Conservation (phyloP, 2,888 invertebrate genomes). For the Periphyllus acericola region DNA sequence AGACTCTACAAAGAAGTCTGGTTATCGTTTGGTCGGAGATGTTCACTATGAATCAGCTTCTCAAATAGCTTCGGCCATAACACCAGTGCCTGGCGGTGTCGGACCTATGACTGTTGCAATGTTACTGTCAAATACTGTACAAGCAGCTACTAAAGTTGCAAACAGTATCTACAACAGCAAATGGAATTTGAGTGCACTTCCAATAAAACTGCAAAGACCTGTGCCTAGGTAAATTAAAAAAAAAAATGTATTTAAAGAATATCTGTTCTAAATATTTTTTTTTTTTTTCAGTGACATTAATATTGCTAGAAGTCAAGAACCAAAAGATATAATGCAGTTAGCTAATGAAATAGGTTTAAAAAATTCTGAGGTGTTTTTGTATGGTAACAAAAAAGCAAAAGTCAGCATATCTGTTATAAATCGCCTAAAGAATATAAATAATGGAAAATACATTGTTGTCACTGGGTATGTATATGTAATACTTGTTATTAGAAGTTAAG, state of each 20-base stretch:
- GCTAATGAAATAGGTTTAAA: conserved; percentile 87
- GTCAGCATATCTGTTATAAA: conserved; percentile 83
- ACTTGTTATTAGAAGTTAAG: background rate
- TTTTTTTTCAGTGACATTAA: conserved; percentile 79
- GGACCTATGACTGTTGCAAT: conserved; percentile 99
- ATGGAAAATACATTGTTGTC: conserved; percentile 94
- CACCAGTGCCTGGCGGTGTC: conserved; percentile 96
- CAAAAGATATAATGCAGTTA: conserved; percentile 82
- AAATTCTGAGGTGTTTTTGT: conserved; percentile 84
- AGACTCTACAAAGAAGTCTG: conserved; percentile 82
- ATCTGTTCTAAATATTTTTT: background rate
- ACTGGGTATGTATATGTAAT: conserved; percentile 77
- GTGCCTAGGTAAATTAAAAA: conserved; percentile 79
- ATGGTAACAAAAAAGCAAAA: conserved; percentile 96
- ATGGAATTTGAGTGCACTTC: conserved; percentile 80
- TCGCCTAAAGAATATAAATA: conserved; percentile 74
- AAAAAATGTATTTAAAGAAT: background rate
- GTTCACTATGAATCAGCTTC: conserved; percentile 86
- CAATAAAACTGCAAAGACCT: conserved; percentile 75
- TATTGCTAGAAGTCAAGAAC: conserved; percentile 87
- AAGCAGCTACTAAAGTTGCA: conserved; percentile 68
- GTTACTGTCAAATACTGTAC: conserved; percentile 94
- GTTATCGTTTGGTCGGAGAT: conserved; percentile 92
- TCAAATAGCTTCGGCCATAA: conserved; percentile 85
- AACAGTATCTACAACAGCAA: conserved; percentile 71